A percentile compares a stretch with the other conserved stretches of the same genome.
Evolutionary conservation across 53 echinoderm and acorn worm genomes (phyloP).

Genomic region (Arbacia lixula): DNA sequence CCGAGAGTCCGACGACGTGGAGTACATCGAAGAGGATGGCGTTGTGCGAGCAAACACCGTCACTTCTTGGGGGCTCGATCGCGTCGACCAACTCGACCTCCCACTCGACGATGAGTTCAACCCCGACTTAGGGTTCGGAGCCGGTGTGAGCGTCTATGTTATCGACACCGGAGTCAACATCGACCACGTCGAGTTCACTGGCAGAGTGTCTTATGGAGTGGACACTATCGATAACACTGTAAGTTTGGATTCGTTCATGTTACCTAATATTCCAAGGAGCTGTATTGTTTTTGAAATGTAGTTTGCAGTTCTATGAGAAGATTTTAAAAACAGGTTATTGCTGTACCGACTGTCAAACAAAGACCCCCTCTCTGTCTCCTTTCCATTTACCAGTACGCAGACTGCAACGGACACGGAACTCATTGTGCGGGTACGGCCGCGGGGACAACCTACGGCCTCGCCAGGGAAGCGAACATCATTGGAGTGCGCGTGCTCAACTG

Average conservation of each 20-base stretch:
- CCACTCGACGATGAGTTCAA: conserved; percentile 76
- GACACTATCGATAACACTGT: no score
- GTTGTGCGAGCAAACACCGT: conserved; percentile 66
- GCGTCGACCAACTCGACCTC: conserved; percentile 78
- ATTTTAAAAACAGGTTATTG: no score
- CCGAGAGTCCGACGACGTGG: conserved; percentile 61
- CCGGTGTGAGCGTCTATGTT: conserved; percentile 79
- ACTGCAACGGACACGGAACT: conserved; percentile 16
- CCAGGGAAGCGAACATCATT: not conserved
- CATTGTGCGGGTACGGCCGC: conserved; percentile 18
- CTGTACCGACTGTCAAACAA: no score
- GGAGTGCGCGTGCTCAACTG: conserved; percentile 18
- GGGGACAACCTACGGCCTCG: conserved; percentile 10
- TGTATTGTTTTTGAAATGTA: no score
- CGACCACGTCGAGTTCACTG: conserved; percentile 71
- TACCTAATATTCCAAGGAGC: no score
- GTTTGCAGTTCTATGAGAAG: no score
- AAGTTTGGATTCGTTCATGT: no score
- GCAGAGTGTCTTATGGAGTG: conserved; percentile 61
- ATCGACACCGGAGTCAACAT: conserved; percentile 91
- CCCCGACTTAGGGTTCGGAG: conserved; percentile 71
- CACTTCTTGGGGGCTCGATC: conserved; percentile 84
- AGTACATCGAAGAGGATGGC: conserved; percentile 83
- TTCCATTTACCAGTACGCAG: no score
- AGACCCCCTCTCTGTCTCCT: no score